phyloP scores from a whole-genome alignment of 2,888 invertebrate species.

The Parasteatoda lunata region DNA sequence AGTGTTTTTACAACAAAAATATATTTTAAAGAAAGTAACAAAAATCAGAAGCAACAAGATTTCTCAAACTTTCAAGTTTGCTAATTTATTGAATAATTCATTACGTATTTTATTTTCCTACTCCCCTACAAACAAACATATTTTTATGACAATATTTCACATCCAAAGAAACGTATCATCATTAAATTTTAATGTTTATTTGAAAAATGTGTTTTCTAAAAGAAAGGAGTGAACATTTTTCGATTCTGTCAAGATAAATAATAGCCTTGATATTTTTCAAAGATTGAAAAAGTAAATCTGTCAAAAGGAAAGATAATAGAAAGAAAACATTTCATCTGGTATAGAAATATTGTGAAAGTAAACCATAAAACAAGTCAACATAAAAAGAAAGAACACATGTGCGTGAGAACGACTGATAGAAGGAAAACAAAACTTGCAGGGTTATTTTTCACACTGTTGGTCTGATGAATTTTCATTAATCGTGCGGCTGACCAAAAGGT shows the following conservation, averaged over 20 bases:
- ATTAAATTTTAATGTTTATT: too few species aligned
- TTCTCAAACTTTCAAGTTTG: too few species aligned
- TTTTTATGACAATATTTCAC: too few species aligned
- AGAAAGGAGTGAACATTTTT: too few species aligned
- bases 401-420: constrained; percentile 29
- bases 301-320: background rate
- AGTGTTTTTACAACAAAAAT: too few species aligned
- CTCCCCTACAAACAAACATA: too few species aligned
- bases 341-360: constrained; percentile 31
- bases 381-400: constrained; percentile 14
- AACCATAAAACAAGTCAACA: constrained; percentile 32
- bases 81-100: too few species aligned
- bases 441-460: constrained; percentile 41
- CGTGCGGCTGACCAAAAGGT: constrained; percentile 27
- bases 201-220: too few species aligned
- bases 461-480: constrained; percentile 58
- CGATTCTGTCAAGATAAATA: background rate
- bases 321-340: background rate
- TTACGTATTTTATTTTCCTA: too few species aligned
- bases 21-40: too few species aligned
- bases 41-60: too few species aligned
- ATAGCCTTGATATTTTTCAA: background rate
- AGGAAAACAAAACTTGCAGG: constrained; percentile 30
- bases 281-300: background rate
- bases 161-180: too few species aligned